Base-by-base conservation (phyloP, 2,888 invertebrate genomes). In the Syritta pipiens region DNA sequence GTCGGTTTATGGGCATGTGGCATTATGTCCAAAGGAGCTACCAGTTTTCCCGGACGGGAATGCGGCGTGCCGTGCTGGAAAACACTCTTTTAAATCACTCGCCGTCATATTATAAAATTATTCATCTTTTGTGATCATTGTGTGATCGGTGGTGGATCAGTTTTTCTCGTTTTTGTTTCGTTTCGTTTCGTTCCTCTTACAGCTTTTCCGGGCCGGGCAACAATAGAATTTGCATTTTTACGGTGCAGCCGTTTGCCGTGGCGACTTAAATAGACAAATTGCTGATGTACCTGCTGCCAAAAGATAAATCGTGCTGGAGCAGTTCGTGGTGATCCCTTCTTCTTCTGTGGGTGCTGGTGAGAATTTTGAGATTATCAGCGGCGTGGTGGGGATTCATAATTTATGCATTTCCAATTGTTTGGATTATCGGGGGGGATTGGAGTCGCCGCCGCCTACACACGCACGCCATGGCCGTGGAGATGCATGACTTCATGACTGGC, bases 1-100 rank as follows among this genome's bases (percentile, higher is more conserved):
- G 79, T 79, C 79, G 79, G 67, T 79, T 79, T 79, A 79, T 79
- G 79, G 79, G 79, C 79, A 79, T 79, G 79, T 62, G 79, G 79
- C 74, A 79, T 79, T 79, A 79, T 79, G 49, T 74, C 57, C 62
- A 42, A 51, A 67, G 62, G 67, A 74, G 74, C 79, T 74, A 74
- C 79, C 67, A 68, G 71, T 69, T 57, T 74, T 74, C 44, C 32
- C 57, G 35, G 71, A 17, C 14, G 30, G 24, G 24, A 9, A 7
- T 14, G 22, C 14, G 4, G 57, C 49, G 46, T 71, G 63, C 49
- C 22, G 44, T 12, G 9, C 32, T 22, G 53, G 24, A 60, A 60
- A 74, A 59, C 44, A 79, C 79, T n/a, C n/a, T 68, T 79, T 79
- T 79, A 74, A 79, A 79, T 79, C 79, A 79, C 74, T 74, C 67